Base-by-base conservation (phyloP, 1,140 invertebrate species). In the Caenorhabditis remanei region DNA sequence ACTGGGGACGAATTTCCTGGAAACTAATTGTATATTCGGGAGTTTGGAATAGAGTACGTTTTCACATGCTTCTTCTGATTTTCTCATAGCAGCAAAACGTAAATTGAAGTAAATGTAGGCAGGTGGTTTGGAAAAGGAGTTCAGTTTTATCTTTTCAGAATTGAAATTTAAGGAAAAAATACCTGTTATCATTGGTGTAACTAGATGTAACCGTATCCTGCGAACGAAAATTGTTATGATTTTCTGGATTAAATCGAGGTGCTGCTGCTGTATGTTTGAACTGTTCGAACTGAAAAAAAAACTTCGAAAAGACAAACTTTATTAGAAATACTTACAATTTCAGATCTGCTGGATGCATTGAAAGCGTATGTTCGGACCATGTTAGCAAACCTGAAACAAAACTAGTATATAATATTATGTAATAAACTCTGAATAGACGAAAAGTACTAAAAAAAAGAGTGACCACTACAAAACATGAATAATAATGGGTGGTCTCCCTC, bases 341-440 rank as follows among this genome's bases (percentile, higher is more conserved):
- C 71, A 50, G 71, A 79, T 24, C 71, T n/a, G n/a, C 71, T 79
- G n/a, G 71, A 79, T 3, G 71, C 71, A 24, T 79, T 79, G 71
- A 79, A 79, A 21, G 71, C 71, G n/a, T 79, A 79, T 48, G 71
- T 79, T 21, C 71, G 71, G 21, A 79, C 71, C 71, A 79, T 79
- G 50, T 50, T 79, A 32, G 2, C 32, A 32, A 2, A 32, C 32
- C 65, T 71, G 65, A 71, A 71, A 71, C 9, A 32, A 63, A 32
- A 24, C 8, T 7, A 11, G 46, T 43, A 32, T 32, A 32, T 32
- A 0, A 32, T 32, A 32, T 24, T 19, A 53, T 19, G 21, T 43
- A 50, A 16, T 50, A 41, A 24, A 43, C n/a, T 21, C 9, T 79
- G 40, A 6, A 46, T 2, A 43, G n/a, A 43, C 14, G 11, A 79